A percentile compares a stretch with the other conserved stretches of the same genome.
Evolutionary conservation across 2,888 invertebrate species (phyloP).

Genomic region (Mythimna vitellina): DNA sequence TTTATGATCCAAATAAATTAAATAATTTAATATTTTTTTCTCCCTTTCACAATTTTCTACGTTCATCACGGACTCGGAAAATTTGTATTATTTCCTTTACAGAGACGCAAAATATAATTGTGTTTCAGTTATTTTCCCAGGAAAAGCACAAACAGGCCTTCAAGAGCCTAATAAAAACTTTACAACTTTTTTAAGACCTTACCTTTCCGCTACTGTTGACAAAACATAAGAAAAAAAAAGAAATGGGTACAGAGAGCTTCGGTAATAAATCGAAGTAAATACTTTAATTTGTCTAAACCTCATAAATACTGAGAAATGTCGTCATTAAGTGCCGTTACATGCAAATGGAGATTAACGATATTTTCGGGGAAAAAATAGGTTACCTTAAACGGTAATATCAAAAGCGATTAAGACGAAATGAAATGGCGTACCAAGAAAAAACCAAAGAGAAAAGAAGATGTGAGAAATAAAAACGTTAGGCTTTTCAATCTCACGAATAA

Average conservation of each 20-base stretch:
- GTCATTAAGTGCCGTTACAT: slow-evolving; percentile 41
- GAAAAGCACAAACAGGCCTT: slow-evolving; percentile 39
- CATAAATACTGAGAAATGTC: slow-evolving; percentile 44
- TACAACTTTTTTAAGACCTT: slow-evolving; percentile 50
- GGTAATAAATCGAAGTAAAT: slow-evolving; percentile 46
- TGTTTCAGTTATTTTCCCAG: slow-evolving; percentile 47
- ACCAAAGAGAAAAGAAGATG: slow-evolving; percentile 13
- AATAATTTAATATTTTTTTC: slow-evolving; percentile 18
- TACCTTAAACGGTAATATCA: slow-evolving; percentile 56
- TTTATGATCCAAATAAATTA: slow-evolving; percentile 23
- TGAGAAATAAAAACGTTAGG: slow-evolving; percentile 23
- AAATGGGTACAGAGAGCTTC: background rate
- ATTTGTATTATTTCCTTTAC: slow-evolving; percentile 45
- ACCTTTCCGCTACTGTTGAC: slow-evolving; percentile 33
- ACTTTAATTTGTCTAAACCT: slow-evolving; percentile 42
- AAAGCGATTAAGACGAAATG: slow-evolving; percentile 65
- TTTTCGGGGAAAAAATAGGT: slow-evolving; percentile 33
- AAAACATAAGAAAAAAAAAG: slow-evolving; percentile 22
- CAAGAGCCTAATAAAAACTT: slow-evolving; percentile 52
- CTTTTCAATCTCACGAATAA: slow-evolving; percentile 40
- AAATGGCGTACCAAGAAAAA: slow-evolving; percentile 41
- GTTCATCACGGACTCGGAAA: slow-evolving; percentile 29
- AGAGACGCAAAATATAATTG: slow-evolving; percentile 50
- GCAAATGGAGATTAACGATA: slow-evolving; percentile 52
- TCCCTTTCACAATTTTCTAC: slow-evolving; percentile 31